Conservation (phyloP, 2,113 vertebrate species). For the Ceyx cyanopectus region DNA sequence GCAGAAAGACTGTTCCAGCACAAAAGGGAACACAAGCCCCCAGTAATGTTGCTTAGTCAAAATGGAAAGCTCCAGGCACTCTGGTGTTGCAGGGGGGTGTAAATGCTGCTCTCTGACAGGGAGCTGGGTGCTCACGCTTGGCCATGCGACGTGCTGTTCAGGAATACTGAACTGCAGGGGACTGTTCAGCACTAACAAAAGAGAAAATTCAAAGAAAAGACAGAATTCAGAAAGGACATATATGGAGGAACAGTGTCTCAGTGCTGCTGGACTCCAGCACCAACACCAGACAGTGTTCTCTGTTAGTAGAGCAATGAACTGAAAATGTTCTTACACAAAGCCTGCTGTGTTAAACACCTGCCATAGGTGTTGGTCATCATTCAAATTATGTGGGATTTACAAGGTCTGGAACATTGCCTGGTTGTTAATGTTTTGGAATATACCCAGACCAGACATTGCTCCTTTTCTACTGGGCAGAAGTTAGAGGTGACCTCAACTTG, state of each 20-base stretch:
- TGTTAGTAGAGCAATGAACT: not conserved
- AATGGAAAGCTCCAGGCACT: not conserved
- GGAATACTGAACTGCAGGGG: not conserved
- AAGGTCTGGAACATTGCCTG: not conserved
- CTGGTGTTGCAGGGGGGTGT: not conserved
- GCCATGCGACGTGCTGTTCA: fast-evolving
- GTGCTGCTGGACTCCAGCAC: not conserved
- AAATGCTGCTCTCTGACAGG: not conserved
- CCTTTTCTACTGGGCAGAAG: not conserved
- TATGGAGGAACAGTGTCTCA: not conserved
- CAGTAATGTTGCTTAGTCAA: not conserved
- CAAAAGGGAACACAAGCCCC: not conserved
- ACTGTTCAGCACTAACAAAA: not conserved
- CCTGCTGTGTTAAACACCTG: not conserved
- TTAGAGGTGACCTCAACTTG: not conserved
- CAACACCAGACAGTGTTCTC: not conserved
- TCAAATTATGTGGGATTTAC: not conserved
- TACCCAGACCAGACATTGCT: not conserved
- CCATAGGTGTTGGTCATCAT: not conserved
- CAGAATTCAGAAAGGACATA: not conserved
- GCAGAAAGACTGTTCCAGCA: not conserved
- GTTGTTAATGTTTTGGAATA: not conserved
- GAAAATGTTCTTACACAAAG: not conserved
- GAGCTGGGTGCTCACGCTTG: not conserved
- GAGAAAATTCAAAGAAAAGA: not conserved